Evolutionary conservation across 1,140 invertebrate genomes (phyloP), one percentile per base, ranked within the genome.

Genomic region (Drosophila ercepeae): DNA sequence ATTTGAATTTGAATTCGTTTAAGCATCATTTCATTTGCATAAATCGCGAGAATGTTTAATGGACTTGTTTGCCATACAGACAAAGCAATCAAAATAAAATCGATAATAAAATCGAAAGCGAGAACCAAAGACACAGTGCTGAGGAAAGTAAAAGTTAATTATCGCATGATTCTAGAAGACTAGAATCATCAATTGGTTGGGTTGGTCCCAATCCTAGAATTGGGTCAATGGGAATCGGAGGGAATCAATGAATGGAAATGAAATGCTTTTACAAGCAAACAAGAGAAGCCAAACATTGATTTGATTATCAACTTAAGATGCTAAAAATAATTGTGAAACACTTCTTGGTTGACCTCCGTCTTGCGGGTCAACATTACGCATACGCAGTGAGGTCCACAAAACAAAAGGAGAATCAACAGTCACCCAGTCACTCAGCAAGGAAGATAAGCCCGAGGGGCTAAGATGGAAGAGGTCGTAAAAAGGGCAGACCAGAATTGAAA

Each of bases 1-100:
- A 76, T 65, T 82, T 64, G 63, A 78, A 84, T 76, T 86, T 76
- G 55, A 63, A 76, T 78, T 70, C 70, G 70, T 70, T 70, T 78
- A 48, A 70, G 54, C 74, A 68, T 61, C 36, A 41, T 42, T 34
- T 61, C 54, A 81, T 86, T 86, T 76, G 65, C 79, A 84, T 86
- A 86, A 84, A 65, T 72, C 86, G 64, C 78, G 44, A 55, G 61
- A 41, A 50, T 69, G 34, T 48, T 39, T 71, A 52, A 69, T 55
- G 67, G 55, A 76, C 71, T 59, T 68, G 58, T 79, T 76, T 54
- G 67, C 49, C 70, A 49, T 16, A 23, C 11, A 16, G 34, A 58
- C 6, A 63, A 69, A 54, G 39, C 50, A 69, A 54, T 23, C 19
- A 42, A 59, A 68, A 60, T 39, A 54, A 36, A 53, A 52, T 11